phyloP scores from a whole-genome alignment of 1,140 invertebrate genomes.

The Lepidostoma basale region DNA sequence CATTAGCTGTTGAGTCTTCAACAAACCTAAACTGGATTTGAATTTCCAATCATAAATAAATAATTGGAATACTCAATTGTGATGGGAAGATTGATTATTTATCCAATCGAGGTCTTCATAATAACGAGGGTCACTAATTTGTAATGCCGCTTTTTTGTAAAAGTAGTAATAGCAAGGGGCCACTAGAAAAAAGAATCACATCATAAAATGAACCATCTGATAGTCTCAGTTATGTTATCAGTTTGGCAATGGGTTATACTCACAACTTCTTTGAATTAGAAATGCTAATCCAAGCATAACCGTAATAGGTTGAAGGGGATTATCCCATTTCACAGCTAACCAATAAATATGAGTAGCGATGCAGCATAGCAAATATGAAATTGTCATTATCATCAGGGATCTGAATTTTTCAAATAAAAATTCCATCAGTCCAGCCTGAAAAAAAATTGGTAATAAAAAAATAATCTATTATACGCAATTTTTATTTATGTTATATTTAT shows the following conservation, averaged over 20 bases:
- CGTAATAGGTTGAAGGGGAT: slow-evolving; percentile 41
- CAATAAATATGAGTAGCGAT: slow-evolving; percentile 41
- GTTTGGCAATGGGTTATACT: not conserved
- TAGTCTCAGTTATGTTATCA: not conserved
- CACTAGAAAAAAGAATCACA: slow-evolving; percentile 59
- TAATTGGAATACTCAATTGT: too few species aligned
- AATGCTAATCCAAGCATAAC: slow-evolving; percentile 34
- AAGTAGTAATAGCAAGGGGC: slow-evolving; percentile 76
- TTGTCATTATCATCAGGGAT: slow-evolving; percentile 36
- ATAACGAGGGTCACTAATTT: slow-evolving; percentile 74
- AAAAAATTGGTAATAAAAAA: too few species aligned
- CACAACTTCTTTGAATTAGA: slow-evolving; percentile 37
- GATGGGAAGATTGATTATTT: slow-evolving; percentile 58
- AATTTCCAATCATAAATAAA: too few species aligned
- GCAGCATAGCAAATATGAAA: slow-evolving; percentile 38
- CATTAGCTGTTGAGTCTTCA: too few species aligned
- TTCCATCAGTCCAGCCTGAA: slow-evolving; percentile 43
- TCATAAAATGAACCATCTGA: not conserved
- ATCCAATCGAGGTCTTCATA: slow-evolving; percentile 76
- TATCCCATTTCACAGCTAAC: slow-evolving; percentile 44
- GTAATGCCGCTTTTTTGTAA: slow-evolving; percentile 72
- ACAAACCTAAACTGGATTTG: too few species aligned
- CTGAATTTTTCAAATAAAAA: slow-evolving; percentile 44
- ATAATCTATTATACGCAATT: too few species aligned
- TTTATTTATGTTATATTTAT: too few species aligned